phyloP scores from a whole-genome alignment of 2,797 vertebrate genomes.

The Peromyscus eremicus region DNA sequence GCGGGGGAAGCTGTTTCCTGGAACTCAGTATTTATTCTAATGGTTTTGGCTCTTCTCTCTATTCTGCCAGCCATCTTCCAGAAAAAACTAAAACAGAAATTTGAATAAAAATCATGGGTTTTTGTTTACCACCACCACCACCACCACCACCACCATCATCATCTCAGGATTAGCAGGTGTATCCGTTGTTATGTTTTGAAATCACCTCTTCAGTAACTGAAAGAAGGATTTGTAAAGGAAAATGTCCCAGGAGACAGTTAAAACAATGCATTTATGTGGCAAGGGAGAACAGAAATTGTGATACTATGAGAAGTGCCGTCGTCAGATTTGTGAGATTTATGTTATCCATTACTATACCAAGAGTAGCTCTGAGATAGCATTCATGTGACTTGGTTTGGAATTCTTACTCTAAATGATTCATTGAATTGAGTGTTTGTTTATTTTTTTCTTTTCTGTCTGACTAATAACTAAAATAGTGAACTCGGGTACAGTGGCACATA shows the following conservation, averaged over 20 bases:
- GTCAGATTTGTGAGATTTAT: constrained; percentile 12
- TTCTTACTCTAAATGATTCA: constrained; percentile 52
- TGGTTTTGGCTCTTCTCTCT: constrained; percentile 95
- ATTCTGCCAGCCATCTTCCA: constrained; percentile 97
- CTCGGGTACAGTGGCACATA: background rate
- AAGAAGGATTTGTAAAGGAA: constrained; percentile 76
- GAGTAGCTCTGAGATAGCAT: background rate
- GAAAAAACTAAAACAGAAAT: constrained; percentile 97
- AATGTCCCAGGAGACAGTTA: constrained; percentile 76
- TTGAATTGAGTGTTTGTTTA: constrained; percentile 67
- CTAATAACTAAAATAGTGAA: constrained; percentile 51
- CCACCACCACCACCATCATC: constrained; percentile 77
- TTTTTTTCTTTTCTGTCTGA: constrained; percentile 17
- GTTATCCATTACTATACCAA: background rate
- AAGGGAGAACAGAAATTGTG: constrained; percentile 29
- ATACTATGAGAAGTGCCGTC: constrained; percentile 68
- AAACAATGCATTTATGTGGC: constrained; percentile 55
- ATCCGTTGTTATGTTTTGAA: constrained; percentile 86
- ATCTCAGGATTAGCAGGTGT: constrained; percentile 88
- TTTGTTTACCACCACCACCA: constrained; percentile 67
- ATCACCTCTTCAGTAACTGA: constrained; percentile 82
- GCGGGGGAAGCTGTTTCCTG: constrained; percentile 99
- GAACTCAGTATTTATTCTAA: constrained; percentile 97
- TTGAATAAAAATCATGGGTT: constrained; percentile 89
- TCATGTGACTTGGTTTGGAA: constrained; percentile 22